phyloP scores from a whole-genome alignment of 1,140 invertebrate species.

The Platyscapa corneri region DNA sequence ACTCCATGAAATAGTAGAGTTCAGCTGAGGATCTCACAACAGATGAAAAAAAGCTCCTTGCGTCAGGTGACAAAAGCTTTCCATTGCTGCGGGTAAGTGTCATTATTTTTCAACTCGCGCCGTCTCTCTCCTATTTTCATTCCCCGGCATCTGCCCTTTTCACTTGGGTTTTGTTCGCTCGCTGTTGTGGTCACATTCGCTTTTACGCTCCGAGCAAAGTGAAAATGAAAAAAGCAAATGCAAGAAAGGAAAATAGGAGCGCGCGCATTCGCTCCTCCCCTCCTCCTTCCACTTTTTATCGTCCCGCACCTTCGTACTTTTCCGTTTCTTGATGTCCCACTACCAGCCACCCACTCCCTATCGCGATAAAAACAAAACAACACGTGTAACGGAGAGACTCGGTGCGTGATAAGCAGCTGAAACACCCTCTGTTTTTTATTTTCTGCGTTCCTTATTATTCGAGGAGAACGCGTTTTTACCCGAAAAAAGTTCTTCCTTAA shows the following conservation, averaged over 20 bases:
- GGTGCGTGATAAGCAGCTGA: too few relatives aligned
- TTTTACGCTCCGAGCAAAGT: background rate
- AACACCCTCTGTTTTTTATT: too few relatives aligned
- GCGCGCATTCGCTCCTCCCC: too few relatives aligned
- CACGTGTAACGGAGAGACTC: background rate
- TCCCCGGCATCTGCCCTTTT: constrained; percentile 12
- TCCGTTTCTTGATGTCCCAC: background rate
- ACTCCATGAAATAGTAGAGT: too few relatives aligned
- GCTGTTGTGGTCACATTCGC: background rate
- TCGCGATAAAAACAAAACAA: background rate
- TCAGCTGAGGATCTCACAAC: too few relatives aligned
- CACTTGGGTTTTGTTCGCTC: background rate
- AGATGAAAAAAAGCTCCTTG: background rate
- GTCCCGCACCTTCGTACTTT: constrained; percentile 7
- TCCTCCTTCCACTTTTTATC: too few relatives aligned
- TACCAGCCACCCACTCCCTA: too few relatives aligned
- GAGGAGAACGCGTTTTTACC: too few relatives aligned
- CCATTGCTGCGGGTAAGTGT: background rate
- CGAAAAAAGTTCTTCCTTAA: too few relatives aligned
- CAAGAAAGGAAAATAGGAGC: constrained; percentile 5
- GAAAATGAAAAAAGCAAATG: background rate
- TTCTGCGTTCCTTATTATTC: background rate
- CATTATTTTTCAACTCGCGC: constrained; percentile 26
- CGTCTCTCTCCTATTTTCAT: constrained; percentile 1
- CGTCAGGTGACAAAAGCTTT: background rate